Evolutionary conservation across 2,113 vertebrate species (phyloP).

Genomic region (Crypturellus undulatus): DNA sequence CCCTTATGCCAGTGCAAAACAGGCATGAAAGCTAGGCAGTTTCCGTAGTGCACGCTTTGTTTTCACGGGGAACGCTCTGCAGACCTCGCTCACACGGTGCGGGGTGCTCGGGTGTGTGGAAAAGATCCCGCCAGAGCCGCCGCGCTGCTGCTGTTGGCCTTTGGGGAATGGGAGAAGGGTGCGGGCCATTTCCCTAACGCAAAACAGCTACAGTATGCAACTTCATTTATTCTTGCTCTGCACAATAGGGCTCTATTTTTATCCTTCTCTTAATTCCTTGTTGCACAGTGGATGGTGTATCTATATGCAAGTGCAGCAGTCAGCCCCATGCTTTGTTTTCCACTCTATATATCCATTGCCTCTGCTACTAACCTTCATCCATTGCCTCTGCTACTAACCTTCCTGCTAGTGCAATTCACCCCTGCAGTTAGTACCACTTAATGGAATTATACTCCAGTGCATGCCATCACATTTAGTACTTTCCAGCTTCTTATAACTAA

Average conservation of each 20-base stretch:
- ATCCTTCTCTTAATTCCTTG: not conserved
- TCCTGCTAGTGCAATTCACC: not conserved
- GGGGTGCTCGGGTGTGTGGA: accelerated
- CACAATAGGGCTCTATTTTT: not conserved
- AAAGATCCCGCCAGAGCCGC: not conserved
- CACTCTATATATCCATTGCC: not conserved
- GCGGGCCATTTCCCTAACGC: not conserved
- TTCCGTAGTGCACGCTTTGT: not conserved
- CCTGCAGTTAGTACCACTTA: not conserved
- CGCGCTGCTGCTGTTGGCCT: not conserved
- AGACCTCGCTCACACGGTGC: accelerated
- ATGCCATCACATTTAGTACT: not conserved
- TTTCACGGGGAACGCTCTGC: not conserved
- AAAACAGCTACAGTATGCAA: not conserved
- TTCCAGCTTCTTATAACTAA: not conserved
- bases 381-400: not conserved
- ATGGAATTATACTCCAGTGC: not conserved
- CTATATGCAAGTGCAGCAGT: not conserved
- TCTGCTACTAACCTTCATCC: not conserved
- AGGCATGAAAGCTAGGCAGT: not conserved
- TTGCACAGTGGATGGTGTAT: not conserved
- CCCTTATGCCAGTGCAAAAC: not conserved
- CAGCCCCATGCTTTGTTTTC: not conserved
- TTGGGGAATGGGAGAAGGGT: not conserved
- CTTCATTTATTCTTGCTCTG: not conserved